phyloP scores from a whole-genome alignment of 2,113 vertebrate species.

The Nipponia nippon region DNA sequence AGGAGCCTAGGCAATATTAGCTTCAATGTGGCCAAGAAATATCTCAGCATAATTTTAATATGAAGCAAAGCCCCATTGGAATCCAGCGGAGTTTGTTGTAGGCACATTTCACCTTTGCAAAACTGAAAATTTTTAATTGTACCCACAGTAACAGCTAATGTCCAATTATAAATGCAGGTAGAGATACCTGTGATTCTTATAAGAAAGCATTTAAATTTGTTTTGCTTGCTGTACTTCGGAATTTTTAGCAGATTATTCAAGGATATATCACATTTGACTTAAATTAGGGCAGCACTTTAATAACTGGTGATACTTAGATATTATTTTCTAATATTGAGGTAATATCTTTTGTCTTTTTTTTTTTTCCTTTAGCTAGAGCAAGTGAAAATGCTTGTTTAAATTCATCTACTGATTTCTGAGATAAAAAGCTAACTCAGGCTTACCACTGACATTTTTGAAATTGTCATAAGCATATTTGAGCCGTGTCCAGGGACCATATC shows the following conservation, averaged over 20 bases:
- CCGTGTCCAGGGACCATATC: background rate
- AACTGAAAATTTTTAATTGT: background rate
- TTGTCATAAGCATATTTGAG: slow-evolving; percentile 5
- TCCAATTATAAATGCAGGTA: background rate
- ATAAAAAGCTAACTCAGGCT: slow-evolving; percentile 20
- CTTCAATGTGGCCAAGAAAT: background rate
- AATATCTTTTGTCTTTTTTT: background rate
- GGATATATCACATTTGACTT: background rate
- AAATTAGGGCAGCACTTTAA: background rate
- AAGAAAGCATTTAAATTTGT: background rate
- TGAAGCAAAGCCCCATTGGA: background rate
- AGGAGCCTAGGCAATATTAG: background rate
- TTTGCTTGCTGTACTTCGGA: background rate
- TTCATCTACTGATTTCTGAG: background rate
- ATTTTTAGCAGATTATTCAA: background rate
- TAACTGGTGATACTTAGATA: background rate
- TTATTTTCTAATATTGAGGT: background rate
- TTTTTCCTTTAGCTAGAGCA: background rate
- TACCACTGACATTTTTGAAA: slow-evolving; percentile 45
- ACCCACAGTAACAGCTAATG: background rate
- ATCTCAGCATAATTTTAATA: background rate
- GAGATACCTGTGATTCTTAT: background rate
- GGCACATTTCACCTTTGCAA: background rate
- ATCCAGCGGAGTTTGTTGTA: background rate
- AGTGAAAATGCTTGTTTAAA: slow-evolving; percentile 35